These are phyloP conservation scores for Venusia cambrica DNA, from an alignment of 2,888 invertebrate genomes.

Conservation along the genomic window DNA sequence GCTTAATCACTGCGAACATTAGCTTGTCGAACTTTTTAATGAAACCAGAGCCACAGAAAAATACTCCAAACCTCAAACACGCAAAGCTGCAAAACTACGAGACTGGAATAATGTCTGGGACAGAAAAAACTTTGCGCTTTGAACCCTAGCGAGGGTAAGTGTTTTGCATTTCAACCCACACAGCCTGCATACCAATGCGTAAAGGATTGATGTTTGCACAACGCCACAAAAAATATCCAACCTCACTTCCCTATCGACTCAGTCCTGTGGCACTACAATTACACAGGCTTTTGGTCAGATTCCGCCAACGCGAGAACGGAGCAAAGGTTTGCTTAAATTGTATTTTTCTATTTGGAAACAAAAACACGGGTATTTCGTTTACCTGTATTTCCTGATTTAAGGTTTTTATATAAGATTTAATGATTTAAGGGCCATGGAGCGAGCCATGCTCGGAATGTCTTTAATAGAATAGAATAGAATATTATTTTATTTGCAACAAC, in stretches of 20 bases:
- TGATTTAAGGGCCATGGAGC: no score
- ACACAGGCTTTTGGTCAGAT: no score
- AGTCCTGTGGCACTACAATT: slow-evolving; percentile 32
- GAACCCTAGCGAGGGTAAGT: slow-evolving; percentile 75
- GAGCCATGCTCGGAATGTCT: no score
- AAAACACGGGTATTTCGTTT: no score
- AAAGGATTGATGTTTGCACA: slow-evolving; percentile 72
- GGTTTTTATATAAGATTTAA: no score
- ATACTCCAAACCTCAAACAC: slow-evolving; percentile 74
- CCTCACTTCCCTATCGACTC: slow-evolving; percentile 37
- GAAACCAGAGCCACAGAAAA: slow-evolving; percentile 69
- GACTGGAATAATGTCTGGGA: slow-evolving; percentile 77
- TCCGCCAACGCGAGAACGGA: no score
- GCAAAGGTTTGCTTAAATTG: no score
- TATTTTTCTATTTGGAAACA: no score
- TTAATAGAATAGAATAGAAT: no score
- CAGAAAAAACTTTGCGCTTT: slow-evolving; percentile 78
- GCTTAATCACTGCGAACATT: slow-evolving; percentile 65
- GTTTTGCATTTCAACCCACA: slow-evolving; percentile 75
- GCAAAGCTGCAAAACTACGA: slow-evolving; percentile 74
- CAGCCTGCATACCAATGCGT: slow-evolving; percentile 73
- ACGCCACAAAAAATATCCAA: slow-evolving; percentile 47
- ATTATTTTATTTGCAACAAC: no score
- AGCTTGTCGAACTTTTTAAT: slow-evolving; percentile 67
- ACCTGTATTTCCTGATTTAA: no score